These are phyloP conservation scores for Lottia gigantea DNA, from an alignment of 2,888 invertebrate genomes.

Conservation along the genomic window DNA sequence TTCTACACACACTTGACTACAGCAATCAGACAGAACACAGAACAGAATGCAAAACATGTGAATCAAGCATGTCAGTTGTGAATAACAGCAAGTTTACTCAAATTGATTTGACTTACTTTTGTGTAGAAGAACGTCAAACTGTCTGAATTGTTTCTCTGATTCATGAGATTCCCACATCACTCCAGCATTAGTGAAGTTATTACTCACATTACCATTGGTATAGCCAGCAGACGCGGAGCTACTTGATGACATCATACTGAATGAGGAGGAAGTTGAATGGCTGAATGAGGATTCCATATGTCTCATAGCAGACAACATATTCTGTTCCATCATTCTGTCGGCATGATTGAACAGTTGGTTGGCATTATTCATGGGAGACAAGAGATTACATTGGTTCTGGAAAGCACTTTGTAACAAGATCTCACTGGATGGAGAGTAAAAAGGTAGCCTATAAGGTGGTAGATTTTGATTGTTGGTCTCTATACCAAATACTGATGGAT, in stretches of 20 bases:
- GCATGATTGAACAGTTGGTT: not conserved
- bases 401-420: constrained; percentile 7
- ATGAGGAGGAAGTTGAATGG: not conserved
- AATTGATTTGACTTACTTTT: constrained; percentile 36
- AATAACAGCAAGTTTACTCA: no score
- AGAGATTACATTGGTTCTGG: constrained; percentile 7
- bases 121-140: constrained; percentile 42
- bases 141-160: constrained; percentile 11
- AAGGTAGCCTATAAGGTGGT: constrained; percentile 1
- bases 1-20: no score
- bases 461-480: constrained; percentile 19
- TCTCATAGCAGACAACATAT: not conserved
- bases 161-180: constrained; percentile 10
- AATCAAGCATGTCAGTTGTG: no score
- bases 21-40: no score
- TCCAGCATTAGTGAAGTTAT: not conserved
- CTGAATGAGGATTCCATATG: not conserved
- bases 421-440: constrained; percentile 3
- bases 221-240: not conserved
- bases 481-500: constrained; percentile 36
- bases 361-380: not conserved
- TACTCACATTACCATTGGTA: no score
- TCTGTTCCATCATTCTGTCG: not conserved
- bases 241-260: constrained; percentile 6
- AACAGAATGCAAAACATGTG: no score